Conservation (phyloP, 2,113 vertebrate species). For the Microcebus tavaratra region DNA sequence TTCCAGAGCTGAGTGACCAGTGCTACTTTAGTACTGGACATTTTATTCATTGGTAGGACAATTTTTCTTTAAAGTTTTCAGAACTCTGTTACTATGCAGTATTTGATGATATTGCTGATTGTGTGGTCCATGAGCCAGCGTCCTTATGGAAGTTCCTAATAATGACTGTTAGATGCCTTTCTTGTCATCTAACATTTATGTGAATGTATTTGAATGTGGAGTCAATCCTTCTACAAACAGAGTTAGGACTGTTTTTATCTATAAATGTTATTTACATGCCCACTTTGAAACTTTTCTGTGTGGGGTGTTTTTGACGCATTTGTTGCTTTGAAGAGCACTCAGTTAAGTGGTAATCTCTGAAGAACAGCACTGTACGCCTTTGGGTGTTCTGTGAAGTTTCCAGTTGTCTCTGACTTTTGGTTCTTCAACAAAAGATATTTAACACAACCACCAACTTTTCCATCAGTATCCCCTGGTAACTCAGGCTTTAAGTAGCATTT, state of each 20-base stretch:
- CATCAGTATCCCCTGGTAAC: not conserved
- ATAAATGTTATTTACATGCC: not conserved
- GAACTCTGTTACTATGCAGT: not conserved
- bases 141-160: not conserved
- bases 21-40: not conserved
- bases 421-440: not conserved
- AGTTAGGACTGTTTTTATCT: slow-evolving; percentile 4
- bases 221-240: slow-evolving; percentile 15
- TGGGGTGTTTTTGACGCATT: not conserved
- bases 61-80: not conserved
- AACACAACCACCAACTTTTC: slow-evolving; percentile 10
- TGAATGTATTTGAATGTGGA: slow-evolving; percentile 18
- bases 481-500: slow-evolving; percentile 29
- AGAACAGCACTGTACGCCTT: not conserved
- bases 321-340: not conserved
- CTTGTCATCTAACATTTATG: not conserved
- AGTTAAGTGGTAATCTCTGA: not conserved
- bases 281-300: not conserved
- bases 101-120: not conserved
- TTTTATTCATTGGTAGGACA: not conserved
- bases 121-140: not conserved
- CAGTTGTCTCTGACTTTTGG: not conserved
- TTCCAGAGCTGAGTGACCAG: not conserved
- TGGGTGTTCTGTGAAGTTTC: not conserved
- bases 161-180: not conserved